Percentiles rank a stretch among this genome's conserved stretches.
phyloP scores from a whole-genome alignment of 2,888 invertebrate species.

The Argyresthia goedartella region DNA sequence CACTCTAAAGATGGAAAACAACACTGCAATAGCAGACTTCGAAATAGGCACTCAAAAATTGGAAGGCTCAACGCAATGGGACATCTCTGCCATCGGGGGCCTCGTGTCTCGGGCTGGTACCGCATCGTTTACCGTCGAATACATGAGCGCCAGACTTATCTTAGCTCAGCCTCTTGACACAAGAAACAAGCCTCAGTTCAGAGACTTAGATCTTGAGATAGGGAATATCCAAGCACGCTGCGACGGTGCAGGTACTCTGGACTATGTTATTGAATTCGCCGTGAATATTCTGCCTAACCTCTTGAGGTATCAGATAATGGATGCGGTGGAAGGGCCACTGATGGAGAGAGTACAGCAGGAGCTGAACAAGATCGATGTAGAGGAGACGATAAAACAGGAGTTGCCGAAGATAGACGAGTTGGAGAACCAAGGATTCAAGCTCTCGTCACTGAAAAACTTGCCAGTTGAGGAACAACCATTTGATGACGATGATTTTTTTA shows the following conservation, averaged over 20 bases:
- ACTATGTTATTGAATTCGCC: constrained; percentile 84
- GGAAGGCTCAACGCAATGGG: constrained; percentile 84
- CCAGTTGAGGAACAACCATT: constrained; percentile 23
- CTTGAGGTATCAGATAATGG: constrained; percentile 88
- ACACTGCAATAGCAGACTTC: constrained; percentile 75
- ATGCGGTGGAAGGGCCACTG: constrained; percentile 84
- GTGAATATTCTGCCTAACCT: constrained; percentile 89
- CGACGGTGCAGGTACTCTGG: constrained; percentile 88
- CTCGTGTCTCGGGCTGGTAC: constrained; percentile 79
- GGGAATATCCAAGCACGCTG: constrained; percentile 88
- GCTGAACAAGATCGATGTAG: constrained; percentile 80
- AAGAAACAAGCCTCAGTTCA: constrained; percentile 77
- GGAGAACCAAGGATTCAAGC: constrained; percentile 54
- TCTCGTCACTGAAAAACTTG: constrained; percentile 39
- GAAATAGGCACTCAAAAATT: constrained; percentile 86
- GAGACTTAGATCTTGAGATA: constrained; percentile 82
- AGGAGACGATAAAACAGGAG: constrained; percentile 78
- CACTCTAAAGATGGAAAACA: constrained; percentile 78
- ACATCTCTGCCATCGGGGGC: constrained; percentile 76
- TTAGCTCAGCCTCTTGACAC: constrained; percentile 84
- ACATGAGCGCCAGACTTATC: constrained; percentile 77
- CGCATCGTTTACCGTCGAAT: constrained; percentile 83
- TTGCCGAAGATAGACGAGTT: constrained; percentile 76
- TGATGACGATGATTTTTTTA: constrained; percentile 61
- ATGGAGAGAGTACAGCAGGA: constrained; percentile 81